Base-by-base conservation (phyloP, 2,797 vertebrate species). In the Coilia nasus region DNA sequence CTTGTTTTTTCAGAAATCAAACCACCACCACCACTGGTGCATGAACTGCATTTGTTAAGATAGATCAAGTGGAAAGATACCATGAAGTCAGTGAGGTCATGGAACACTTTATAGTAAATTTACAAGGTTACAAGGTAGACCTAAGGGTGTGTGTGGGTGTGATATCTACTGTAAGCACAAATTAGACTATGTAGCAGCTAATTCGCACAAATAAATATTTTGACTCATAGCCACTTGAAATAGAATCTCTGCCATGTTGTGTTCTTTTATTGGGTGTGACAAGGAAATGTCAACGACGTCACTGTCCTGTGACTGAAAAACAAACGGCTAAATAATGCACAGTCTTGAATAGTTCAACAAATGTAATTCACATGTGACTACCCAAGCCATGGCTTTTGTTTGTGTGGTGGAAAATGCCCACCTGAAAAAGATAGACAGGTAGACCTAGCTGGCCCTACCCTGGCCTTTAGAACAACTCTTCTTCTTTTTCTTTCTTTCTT, bases 291-390 rank as follows among this genome's bases (percentile, higher is more conserved):
- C 71, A 78, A 19, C 31, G 35, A 21, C 71, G 31, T 78, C 21
- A 44, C 71, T 21, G 71, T 44, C 17, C 14, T 78, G 17, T 44
- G 17, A 78, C 31, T 41, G 9, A 44, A 35, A 3, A 19, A 41
- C 15, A 75, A 87, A 56, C 75, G 82, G 50, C 50, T 10, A 54
- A 54, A 54, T 14, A 54, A 54, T 7, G 14, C 50, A 54, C 50
- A 54, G 88, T 87, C 81, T 83, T 88, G 54, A 60, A 44, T 46
- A 41, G 28, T 19, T 41, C 1, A 25, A 64, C 60, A 64, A 23
- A 64, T 23, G n/a, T 64, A 64, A 25, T 23, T 64, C 9, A 64
- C 23, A 19, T 64, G 23, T 23, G n/a, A 64, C 2, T 7, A 64
- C 60, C n/a, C 0, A 25, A 11, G n/a, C n/a, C 21, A 2, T 15